Conservation (phyloP, 2,888 invertebrate species). For the Sylvicola fuscatus region DNA sequence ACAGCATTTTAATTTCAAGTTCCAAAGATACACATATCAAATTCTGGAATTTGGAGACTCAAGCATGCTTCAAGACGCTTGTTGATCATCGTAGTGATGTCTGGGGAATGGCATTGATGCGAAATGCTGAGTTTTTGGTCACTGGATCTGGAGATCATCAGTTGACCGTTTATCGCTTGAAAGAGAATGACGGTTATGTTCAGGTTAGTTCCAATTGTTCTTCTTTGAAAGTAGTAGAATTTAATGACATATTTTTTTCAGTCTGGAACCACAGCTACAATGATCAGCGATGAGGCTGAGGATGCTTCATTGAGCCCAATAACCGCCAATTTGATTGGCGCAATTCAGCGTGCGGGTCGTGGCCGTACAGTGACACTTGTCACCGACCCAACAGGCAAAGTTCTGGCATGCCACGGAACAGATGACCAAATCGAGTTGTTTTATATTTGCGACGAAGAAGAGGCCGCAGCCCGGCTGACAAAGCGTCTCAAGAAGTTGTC, state of each 20-base stretch:
- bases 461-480: slow-evolving; percentile 42
- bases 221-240: slow-evolving; percentile 1
- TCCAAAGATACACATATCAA: slow-evolving; percentile 92
- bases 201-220: slow-evolving; percentile 25
- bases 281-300: slow-evolving; percentile 8
- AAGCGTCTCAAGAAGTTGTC: slow-evolving; percentile 53
- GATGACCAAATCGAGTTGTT: slow-evolving; percentile 69
- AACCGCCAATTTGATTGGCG: slow-evolving; percentile 57
- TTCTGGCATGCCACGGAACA: slow-evolving; percentile 66
- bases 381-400: slow-evolving; percentile 46
- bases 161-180: slow-evolving; percentile 66
- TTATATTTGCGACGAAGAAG: slow-evolving; percentile 53
- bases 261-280: too few relatives aligned
- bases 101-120: slow-evolving; percentile 63
- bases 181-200: slow-evolving; percentile 25
- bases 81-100: slow-evolving; percentile 77
- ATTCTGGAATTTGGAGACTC: slow-evolving; percentile 91
- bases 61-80: slow-evolving; percentile 89
- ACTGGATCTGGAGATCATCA: slow-evolving; percentile 73
- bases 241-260: too few relatives aligned
- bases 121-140: slow-evolving; percentile 63
- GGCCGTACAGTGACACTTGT: slow-evolving; percentile 60
- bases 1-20: slow-evolving; percentile 38
- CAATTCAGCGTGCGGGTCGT: slow-evolving; percentile 53
- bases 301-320: slow-evolving; percentile 33